Evolutionary conservation across 2,113 vertebrate species (phyloP).

Genomic region (Phoxinus phoxinus): DNA sequence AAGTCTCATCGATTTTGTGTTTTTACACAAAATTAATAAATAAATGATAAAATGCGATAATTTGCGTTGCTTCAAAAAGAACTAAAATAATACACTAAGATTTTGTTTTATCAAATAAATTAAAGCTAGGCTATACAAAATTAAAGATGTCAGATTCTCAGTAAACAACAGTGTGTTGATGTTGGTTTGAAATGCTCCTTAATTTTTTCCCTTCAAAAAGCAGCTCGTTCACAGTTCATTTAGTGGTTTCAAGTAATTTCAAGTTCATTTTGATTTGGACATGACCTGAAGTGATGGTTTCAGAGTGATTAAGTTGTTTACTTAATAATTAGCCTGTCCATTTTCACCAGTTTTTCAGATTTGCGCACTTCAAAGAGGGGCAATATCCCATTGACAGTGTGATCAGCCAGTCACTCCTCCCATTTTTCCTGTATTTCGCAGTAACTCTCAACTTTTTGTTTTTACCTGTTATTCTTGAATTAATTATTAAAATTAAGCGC

Average conservation of each 20-base stretch:
- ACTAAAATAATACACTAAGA: not conserved
- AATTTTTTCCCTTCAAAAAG: not conserved
- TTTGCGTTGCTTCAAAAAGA: not conserved
- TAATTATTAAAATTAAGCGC: not conserved
- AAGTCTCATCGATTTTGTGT: not conserved
- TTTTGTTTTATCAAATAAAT: not conserved
- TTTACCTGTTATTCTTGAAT: not conserved
- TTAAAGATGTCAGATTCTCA: not conserved
- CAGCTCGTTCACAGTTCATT: not conserved
- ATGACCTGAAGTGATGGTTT: not conserved
- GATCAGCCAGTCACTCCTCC: constrained; percentile 21
- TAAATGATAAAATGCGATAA: no score
- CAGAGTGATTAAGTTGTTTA: not conserved
- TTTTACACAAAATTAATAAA: not conserved
- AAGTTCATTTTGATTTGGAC: not conserved
- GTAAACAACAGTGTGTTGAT: not conserved
- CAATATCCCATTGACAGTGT: not conserved
- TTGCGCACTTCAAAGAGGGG: not conserved
- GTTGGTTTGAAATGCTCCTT: not conserved
- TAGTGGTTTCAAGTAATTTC: not conserved
- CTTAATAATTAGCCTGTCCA: not conserved
- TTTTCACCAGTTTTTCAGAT: not conserved
- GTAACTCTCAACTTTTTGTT: not conserved
- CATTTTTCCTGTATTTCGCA: not conserved
- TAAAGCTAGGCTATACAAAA: not conserved